A percentile compares a stretch with the other conserved stretches of the same genome.
phyloP scores from a whole-genome alignment of 1,140 invertebrate species.

The Orchesella cincta region DNA sequence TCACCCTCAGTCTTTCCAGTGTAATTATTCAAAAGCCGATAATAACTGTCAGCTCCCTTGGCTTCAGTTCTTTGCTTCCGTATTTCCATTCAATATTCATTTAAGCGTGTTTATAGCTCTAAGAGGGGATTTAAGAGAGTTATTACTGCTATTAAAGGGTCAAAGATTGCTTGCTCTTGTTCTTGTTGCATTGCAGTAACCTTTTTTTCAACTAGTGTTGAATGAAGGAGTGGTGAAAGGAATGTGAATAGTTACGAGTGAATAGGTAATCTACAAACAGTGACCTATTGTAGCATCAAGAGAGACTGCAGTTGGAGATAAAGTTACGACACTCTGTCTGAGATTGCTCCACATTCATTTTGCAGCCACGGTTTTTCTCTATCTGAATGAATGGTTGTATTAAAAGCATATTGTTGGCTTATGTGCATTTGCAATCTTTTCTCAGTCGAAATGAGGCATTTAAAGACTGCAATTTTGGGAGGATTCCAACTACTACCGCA shows the following conservation, averaged over 20 bases:
- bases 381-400: not conserved
- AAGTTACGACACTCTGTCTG: not conserved
- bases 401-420: not conserved
- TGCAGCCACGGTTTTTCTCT: not conserved
- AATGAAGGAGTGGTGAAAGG: not conserved
- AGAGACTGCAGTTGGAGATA: not conserved
- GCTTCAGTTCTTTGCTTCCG: not conserved
- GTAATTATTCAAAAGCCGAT: not conserved
- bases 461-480: not conserved
- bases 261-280: not conserved
- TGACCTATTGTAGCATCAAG: not conserved
- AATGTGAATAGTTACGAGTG: slow-evolving; percentile 2
- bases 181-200: too few relatives aligned
- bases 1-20: not conserved
- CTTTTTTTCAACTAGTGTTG: not conserved
- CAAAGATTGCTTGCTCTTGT: not conserved
- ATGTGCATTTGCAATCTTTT: too few relatives aligned
- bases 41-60: not conserved
- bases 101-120: too few relatives aligned
- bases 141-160: not conserved
- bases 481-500: not conserved
- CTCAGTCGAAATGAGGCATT: not conserved
- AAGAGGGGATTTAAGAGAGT: not conserved
- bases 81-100: not conserved
- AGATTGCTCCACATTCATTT: slow-evolving; percentile 7